phyloP scores from a whole-genome alignment of 2,888 invertebrate genomes.

The Pinctada fucata region DNA sequence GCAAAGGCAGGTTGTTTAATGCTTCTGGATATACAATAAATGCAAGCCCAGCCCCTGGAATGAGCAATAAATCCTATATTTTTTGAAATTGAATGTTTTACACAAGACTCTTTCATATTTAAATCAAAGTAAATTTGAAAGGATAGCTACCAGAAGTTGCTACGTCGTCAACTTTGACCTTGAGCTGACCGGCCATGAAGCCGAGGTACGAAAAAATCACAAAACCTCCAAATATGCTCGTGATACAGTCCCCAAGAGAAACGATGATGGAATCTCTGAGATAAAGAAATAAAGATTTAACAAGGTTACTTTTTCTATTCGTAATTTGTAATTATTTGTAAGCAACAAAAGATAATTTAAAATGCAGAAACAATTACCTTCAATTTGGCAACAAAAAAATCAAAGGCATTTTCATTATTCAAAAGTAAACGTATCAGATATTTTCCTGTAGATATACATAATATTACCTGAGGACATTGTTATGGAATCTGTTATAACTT shows the following conservation, averaged over 20 bases:
- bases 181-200: constrained; percentile 70
- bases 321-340: too few relatives aligned
- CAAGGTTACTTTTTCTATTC: too few relatives aligned
- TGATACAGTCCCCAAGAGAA: constrained; percentile 68
- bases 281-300: constrained; percentile 23
- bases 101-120: too few relatives aligned
- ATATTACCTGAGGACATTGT: constrained; percentile 61
- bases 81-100: too few relatives aligned
- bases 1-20: constrained; percentile 62
- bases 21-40: constrained; percentile 71
- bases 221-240: constrained; percentile 74
- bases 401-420: too few relatives aligned
- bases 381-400: too few relatives aligned
- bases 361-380: too few relatives aligned
- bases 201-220: constrained; percentile 75
- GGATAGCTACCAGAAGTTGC: constrained; percentile 70
- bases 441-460: neutral
- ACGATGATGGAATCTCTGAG: constrained; percentile 73
- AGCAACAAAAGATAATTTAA: too few relatives aligned
- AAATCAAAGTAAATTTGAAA: too few relatives aligned
- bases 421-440: too few relatives aligned
- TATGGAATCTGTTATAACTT: constrained; percentile 70
- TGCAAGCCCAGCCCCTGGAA: constrained; percentile 66
- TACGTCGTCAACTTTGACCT: constrained; percentile 65
- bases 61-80: neutral